Percentiles rank a stretch among this genome's conserved stretches.
Evolutionary conservation across 2,113 vertebrate genomes (phyloP).

Genomic region (Podilymbus podiceps): DNA sequence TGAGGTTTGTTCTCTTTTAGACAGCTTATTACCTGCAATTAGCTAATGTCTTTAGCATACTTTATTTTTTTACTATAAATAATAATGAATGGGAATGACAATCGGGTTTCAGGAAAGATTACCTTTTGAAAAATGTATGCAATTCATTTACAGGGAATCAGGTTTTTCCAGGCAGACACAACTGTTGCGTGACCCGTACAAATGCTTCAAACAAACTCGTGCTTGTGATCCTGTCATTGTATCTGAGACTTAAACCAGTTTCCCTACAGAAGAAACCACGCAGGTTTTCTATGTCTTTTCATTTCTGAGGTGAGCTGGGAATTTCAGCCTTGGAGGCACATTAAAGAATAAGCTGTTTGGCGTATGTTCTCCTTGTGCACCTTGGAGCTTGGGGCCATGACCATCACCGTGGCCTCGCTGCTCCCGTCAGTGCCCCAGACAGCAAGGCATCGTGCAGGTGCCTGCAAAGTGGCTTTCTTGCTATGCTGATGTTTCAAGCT

Average conservation of each 20-base stretch:
- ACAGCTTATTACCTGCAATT: neutral
- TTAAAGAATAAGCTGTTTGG: neutral
- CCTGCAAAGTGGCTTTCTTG: neutral
- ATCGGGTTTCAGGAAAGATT: neutral
- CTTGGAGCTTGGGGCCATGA: neutral
- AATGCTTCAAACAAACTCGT: neutral
- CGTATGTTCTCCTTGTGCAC: neutral
- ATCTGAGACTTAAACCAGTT: neutral
- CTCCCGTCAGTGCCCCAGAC: neutral
- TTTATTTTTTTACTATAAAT: neutral
- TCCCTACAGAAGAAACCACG: neutral
- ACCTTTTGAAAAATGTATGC: neutral
- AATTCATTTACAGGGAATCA: neutral
- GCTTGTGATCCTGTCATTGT: neutral
- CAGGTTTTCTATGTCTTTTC: neutral
- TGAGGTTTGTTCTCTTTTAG: neutral
- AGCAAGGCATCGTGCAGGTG: neutral
- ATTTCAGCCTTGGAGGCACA: neutral
- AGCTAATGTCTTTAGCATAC: neutral
- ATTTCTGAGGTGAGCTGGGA: neutral
- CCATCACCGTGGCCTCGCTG: fast-evolving
- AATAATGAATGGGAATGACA: neutral
- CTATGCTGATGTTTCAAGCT: neutral
- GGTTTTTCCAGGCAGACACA: neutral
- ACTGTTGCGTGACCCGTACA: neutral